These are phyloP conservation scores for Oedothorax gibbosus DNA, from an alignment of 1,140 invertebrate genomes.

Conservation along the genomic window DNA sequence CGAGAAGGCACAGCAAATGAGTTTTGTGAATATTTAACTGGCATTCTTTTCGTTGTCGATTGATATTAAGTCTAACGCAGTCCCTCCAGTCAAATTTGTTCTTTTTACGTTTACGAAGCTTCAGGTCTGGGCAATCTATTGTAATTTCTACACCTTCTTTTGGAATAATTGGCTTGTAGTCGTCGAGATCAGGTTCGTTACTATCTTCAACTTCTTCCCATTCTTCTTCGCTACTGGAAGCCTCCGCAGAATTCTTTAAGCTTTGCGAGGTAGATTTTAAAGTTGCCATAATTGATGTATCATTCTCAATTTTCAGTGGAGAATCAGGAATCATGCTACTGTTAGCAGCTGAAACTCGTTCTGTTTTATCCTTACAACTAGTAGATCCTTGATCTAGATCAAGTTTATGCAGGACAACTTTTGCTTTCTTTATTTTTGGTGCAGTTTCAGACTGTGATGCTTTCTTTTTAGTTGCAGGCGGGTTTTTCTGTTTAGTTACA, in stretches of 20 bases:
- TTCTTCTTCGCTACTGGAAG: slow-evolving; percentile 63
- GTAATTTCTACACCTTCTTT: slow-evolving; percentile 79
- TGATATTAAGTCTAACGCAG: slow-evolving; percentile 79
- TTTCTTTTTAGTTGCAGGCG: neutral
- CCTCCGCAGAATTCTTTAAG: neutral
- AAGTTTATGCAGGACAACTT: neutral
- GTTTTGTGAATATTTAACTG: slow-evolving; percentile 87
- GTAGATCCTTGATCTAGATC: neutral
- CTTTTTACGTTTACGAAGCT: slow-evolving; percentile 70
- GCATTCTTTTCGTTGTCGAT: slow-evolving; percentile 79
- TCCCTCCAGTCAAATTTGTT: slow-evolving; percentile 79
- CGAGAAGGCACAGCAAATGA: slow-evolving; percentile 84
- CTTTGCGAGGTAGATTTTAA: neutral
- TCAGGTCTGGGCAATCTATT: slow-evolving; percentile 70
- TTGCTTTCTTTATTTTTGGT: neutral
- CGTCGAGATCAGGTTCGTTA: slow-evolving; percentile 67
- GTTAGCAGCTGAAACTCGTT: neutral
- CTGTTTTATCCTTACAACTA: slow-evolving; percentile 1
- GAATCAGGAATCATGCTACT: slow-evolving; percentile 22
- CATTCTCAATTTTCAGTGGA: neutral
- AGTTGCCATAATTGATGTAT: neutral
- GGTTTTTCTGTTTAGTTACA: too few relatives aligned
- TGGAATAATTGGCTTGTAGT: slow-evolving; percentile 71
- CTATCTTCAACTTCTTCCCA: slow-evolving; percentile 70
- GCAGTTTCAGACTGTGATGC: neutral